phyloP scores from a whole-genome alignment of 2,888 invertebrate genomes.

The Shargacucullia verbasci region DNA sequence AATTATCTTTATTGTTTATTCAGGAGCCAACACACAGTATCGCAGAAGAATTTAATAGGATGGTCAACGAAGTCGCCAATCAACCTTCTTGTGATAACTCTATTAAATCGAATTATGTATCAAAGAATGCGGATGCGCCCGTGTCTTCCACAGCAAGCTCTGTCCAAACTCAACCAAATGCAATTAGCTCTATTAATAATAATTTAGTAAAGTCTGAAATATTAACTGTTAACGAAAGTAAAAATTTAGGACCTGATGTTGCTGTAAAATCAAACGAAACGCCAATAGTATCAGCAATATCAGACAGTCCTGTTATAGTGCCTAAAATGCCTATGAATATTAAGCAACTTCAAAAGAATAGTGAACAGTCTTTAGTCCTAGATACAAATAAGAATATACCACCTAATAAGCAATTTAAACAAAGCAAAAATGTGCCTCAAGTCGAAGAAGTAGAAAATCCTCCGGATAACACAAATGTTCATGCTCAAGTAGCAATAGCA shows the following conservation, averaged over 20 bases:
- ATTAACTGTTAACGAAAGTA: slow-evolving; percentile 82
- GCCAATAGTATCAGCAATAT: slow-evolving; percentile 92
- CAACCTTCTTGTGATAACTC: slow-evolving; percentile 76
- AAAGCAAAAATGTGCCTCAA: slow-evolving; percentile 77
- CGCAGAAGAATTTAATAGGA: slow-evolving; percentile 85
- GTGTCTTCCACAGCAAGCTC: slow-evolving; percentile 68
- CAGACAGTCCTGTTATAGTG: slow-evolving; percentile 91
- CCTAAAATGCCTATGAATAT: slow-evolving; percentile 85
- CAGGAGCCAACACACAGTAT: slow-evolving; percentile 79
- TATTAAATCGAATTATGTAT: slow-evolving; percentile 70
- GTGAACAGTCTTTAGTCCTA: slow-evolving; percentile 77
- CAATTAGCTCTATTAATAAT: slow-evolving; percentile 82
- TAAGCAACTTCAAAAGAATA: slow-evolving; percentile 80
- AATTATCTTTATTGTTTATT: slow-evolving; percentile 22
- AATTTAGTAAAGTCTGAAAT: slow-evolving; percentile 84
- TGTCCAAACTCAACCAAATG: slow-evolving; percentile 78
- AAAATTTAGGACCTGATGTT: slow-evolving; percentile 78
- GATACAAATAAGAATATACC: slow-evolving; percentile 78
- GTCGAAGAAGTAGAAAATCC: slow-evolving; percentile 70
- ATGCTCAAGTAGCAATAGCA: slow-evolving; percentile 37
- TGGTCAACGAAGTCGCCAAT: slow-evolving; percentile 82
- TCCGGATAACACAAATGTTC: slow-evolving; percentile 56
- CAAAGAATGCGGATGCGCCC: slow-evolving; percentile 73
- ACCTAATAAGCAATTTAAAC: slow-evolving; percentile 74
- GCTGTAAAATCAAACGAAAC: slow-evolving; percentile 82